Evolutionary conservation across 2,797 vertebrate species (phyloP).

Genomic region (Rhinogobio ventralis): DNA sequence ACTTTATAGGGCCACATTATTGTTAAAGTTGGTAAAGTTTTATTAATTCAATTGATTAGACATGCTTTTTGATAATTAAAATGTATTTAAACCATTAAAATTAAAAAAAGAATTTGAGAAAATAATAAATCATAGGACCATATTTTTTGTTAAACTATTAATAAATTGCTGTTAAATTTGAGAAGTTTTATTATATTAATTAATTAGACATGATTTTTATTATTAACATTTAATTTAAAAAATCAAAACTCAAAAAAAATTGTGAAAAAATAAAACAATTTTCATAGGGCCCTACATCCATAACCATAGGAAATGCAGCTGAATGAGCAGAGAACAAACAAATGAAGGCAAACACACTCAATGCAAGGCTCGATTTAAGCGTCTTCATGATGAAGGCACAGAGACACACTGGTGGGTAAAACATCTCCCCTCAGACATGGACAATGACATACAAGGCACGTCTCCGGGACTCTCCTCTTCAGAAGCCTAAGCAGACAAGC

Average conservation of each 20-base stretch:
- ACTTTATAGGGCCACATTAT: neutral
- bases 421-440: constrained; percentile 59
- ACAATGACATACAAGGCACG: constrained; percentile 63
- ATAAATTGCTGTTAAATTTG: neutral
- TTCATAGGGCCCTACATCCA: neutral
- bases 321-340: constrained; percentile 4
- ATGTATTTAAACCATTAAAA: neutral
- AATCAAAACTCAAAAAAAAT: rapidly evolving
- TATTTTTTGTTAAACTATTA: no score
- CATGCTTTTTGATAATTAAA: neutral
- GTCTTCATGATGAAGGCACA: neutral
- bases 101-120: no score
- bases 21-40: neutral
- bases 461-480: constrained; percentile 54
- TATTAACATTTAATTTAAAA: neutral
- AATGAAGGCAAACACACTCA: constrained; percentile 22
- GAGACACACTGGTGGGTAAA: constrained; percentile 35
- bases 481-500: constrained; percentile 47
- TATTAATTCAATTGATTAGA: neutral
- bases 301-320: constrained; percentile 49
- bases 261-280: neutral
- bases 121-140: no score
- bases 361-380: constrained; percentile 20
- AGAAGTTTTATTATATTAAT: neutral
- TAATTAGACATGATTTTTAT: neutral